Base-by-base conservation (phyloP, 2,888 invertebrate genomes). In the Ptychoptera contaminata region DNA sequence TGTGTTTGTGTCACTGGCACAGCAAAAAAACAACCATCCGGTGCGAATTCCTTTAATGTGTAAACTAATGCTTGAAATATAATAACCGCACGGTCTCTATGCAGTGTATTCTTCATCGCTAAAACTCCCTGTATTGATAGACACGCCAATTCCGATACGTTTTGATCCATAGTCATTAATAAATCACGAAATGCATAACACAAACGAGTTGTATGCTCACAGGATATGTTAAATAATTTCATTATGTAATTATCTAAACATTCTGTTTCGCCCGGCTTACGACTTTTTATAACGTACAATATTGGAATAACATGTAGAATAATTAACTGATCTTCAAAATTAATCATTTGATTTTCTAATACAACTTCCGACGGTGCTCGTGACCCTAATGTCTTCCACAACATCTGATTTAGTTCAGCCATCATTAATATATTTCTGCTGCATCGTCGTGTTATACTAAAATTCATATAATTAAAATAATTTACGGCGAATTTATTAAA, bases 291-390 rank as follows among this genome's bases (percentile, higher is more conserved):
- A 34, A 70, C 63, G 34, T 65, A 60, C 30, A 76, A 58, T 30
- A 79, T 57, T 0, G 85, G 84, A 38, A 80, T 59, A 11, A 82
- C 61, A 56, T 79, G 73, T 49, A 77, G 67, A 42, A 73, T 67
- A 16, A 79, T 58, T 50, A 79, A 61, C 57, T 79, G 76, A 55
- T 74, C 73, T 51, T 75, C 72, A 47, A 77, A 65, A 30, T 70
- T 53, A 8, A 62, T 59, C 1, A 55, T 52, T 41, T 65, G 59
- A 36, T 61, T 56, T 49, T 61, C 60, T 16, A 66, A 58, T 12
- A 58, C 51, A 16, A 66, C 58, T 50, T 65, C 60, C 29, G 55
- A 54, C 10, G 64, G 62, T 2, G 58, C 61, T 6, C 59, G 53
- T 3, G 50, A 37, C 7, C 61, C 59, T 4, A 70, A 46, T 47